These are phyloP conservation scores for Drosophila athabasca DNA, from an alignment of 1,140 invertebrate genomes.

Conservation along the genomic window DNA sequence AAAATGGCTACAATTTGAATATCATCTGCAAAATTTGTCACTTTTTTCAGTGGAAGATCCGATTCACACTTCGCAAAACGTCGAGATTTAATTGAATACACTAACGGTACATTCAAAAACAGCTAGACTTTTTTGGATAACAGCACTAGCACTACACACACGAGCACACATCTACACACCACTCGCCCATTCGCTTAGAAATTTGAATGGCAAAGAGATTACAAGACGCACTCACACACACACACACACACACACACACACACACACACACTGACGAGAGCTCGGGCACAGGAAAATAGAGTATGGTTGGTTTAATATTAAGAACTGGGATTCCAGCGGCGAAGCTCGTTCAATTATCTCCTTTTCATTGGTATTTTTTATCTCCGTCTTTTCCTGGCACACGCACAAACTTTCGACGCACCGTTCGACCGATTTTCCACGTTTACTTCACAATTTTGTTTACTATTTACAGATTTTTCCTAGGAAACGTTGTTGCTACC, in stretches of 20 bases:
- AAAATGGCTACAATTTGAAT: slow-evolving; percentile 35
- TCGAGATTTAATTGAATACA: too few species aligned
- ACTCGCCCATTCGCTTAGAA: slow-evolving; percentile 30
- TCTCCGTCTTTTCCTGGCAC: slow-evolving; percentile 19
- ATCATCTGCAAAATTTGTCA: slow-evolving; percentile 25
- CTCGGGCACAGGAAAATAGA: slow-evolving; percentile 4
- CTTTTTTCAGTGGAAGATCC: background rate
- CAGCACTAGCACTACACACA: slow-evolving; percentile 15
- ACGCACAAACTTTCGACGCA: slow-evolving; percentile 17
- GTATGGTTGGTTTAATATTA: slow-evolving; percentile 3
- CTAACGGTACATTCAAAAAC: background rate
- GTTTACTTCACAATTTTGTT: slow-evolving; percentile 77
- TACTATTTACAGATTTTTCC: slow-evolving; percentile 81
- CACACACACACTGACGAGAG: slow-evolving; percentile 25
- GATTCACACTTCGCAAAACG: too few species aligned
- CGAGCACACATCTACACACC: slow-evolving; percentile 6
- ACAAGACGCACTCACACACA: slow-evolving; percentile 27
- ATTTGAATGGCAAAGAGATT: slow-evolving; percentile 50
- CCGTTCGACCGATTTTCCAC: slow-evolving; percentile 26
- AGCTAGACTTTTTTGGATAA: slow-evolving; percentile 20
- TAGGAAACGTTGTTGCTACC: slow-evolving; percentile 78
- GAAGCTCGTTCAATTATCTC: background rate
- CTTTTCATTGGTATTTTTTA: background rate
- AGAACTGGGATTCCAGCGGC: background rate
- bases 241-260: slow-evolving; percentile 38